Percentiles rank a stretch among this genome's conserved stretches.
Evolutionary conservation across 2,888 invertebrate species (phyloP).

Genomic region (Andrena trimmerana): DNA sequence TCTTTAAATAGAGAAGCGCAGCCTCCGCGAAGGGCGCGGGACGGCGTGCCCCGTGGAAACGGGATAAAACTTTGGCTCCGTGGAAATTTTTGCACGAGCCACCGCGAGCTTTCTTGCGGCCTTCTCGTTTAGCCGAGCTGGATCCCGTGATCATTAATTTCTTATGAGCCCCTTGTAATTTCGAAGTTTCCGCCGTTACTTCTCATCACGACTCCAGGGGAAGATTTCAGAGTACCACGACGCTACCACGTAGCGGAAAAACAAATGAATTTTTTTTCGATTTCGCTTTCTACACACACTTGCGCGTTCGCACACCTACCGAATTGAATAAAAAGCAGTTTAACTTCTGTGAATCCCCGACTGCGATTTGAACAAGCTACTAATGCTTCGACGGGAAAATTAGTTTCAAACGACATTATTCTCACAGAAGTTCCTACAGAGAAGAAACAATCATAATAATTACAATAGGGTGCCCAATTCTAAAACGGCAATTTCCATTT

Average conservation of each 20-base stretch:
- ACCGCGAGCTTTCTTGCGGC: slow-evolving; percentile 3
- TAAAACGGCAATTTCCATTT: not conserved
- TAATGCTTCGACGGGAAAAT: not conserved
- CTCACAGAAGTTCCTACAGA: too few species aligned
- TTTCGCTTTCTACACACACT: not conserved
- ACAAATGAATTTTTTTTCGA: not conserved
- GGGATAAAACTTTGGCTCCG: slow-evolving; percentile 19
- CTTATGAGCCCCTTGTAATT: not conserved
- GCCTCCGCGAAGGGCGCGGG: slow-evolving; percentile 25
- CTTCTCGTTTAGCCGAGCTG: not conserved
- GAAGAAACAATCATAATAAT: too few species aligned
- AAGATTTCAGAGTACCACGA: not conserved
- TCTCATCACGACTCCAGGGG: not conserved
- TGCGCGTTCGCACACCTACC: too few species aligned
- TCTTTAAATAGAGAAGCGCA: slow-evolving; percentile 67
- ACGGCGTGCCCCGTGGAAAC: slow-evolving; percentile 27
- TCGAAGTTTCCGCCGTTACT: slow-evolving; percentile 1
- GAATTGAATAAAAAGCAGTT: too few species aligned
- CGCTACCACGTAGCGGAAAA: not conserved
- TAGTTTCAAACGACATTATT: too few species aligned
- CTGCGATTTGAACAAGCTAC: slow-evolving; percentile 17
- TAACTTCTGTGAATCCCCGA: not conserved
- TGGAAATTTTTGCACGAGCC: slow-evolving; percentile 16
- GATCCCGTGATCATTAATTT: slow-evolving; percentile 21
- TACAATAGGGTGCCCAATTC: too few species aligned